phyloP scores from a whole-genome alignment of 1,140 invertebrate genomes.

The Ylistrum balloti region DNA sequence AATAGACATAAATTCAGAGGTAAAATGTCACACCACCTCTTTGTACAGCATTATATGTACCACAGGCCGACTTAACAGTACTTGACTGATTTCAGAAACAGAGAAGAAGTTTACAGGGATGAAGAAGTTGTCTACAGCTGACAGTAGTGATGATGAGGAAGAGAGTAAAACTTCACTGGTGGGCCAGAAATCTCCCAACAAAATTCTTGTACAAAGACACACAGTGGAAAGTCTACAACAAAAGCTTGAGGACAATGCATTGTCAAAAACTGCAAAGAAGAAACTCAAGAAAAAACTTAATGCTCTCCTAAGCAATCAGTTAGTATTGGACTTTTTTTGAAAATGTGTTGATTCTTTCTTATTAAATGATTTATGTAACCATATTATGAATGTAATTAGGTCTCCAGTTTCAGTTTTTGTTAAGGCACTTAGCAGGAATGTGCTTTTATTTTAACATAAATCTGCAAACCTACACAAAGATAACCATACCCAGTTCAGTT shows the following conservation, averaged over 20 bases:
- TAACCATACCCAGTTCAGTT: no score
- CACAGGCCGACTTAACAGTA: no score
- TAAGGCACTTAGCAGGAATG: no score
- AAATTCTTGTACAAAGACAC: background rate
- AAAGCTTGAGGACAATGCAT: background rate
- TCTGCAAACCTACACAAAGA: no score
- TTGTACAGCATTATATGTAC: no score
- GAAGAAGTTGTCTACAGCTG: conserved; percentile 11
- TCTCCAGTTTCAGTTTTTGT: no score
- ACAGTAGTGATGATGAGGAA: background rate
- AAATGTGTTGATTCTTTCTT: no score
- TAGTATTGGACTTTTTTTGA: background rate
- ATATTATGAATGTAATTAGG: no score
- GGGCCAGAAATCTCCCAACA: background rate
- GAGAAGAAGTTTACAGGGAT: conserved; percentile 3
- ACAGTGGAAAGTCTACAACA: conserved; percentile 4
- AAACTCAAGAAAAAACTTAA: background rate
- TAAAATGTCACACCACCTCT: no score
- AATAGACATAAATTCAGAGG: no score
- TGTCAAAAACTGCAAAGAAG: background rate
- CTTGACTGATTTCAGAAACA: background rate
- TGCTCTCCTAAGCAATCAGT: background rate
- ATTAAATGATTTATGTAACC: no score
- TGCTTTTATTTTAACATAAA: no score
- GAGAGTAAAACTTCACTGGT: background rate